These are phyloP conservation scores for Pristiophorus japonicus DNA, from an alignment of 2,113 vertebrate species.

Conservation along the genomic window DNA sequence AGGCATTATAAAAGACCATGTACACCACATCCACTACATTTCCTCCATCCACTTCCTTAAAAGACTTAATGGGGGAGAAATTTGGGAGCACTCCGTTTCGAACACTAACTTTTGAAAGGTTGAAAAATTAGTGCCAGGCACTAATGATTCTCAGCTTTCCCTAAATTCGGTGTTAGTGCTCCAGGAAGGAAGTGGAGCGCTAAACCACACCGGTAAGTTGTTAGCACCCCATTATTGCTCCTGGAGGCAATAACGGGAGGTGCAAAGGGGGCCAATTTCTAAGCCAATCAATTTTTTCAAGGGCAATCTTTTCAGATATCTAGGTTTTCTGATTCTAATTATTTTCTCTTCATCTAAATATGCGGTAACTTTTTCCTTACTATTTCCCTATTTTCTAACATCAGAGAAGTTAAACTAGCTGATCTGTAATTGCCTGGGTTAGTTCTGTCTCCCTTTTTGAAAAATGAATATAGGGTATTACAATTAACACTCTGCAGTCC, in stretches of 20 bases:
- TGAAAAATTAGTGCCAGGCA: no score
- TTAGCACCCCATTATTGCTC: no score
- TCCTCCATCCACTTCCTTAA: neutral
- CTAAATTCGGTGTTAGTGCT: no score
- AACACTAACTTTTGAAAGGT: no score
- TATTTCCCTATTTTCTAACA: no score
- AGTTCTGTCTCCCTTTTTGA: neutral
- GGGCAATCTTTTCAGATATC: neutral
- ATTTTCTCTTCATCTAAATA: neutral
- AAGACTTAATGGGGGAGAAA: no score
- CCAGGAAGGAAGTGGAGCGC: no score
- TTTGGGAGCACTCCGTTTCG: no score
- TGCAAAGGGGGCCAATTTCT: no score
- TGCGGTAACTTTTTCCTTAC: neutral
- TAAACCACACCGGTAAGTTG: no score
- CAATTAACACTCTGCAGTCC: neutral
- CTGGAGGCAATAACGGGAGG: no score
- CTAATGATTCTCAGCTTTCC: no score
- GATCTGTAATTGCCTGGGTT: neutral
- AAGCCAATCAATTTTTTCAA: neutral
- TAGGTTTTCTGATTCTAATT: neutral
- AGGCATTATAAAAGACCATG: neutral
- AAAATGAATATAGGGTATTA: neutral
- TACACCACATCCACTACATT: neutral
- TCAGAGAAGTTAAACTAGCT: neutral